Evolutionary conservation across 2,888 invertebrate genomes (phyloP).

Genomic region (Mellilla xanthometata): DNA sequence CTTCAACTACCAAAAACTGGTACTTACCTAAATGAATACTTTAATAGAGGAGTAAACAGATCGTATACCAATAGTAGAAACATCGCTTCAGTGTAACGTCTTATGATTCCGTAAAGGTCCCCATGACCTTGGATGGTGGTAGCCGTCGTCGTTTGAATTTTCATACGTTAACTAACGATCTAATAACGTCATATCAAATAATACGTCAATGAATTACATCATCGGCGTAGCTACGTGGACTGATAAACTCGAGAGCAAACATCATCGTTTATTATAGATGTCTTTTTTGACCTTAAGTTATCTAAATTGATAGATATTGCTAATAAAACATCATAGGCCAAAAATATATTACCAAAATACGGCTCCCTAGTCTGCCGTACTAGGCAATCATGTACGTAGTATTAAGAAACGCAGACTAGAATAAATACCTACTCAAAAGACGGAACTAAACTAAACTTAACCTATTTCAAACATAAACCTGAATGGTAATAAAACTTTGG

Average conservation of each 20-base stretch:
- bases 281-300: not conserved
- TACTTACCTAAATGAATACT: too few species aligned
- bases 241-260: conserved; percentile 3
- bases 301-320: too few species aligned
- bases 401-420: too few species aligned
- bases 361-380: too few species aligned
- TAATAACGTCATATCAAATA: conserved; percentile 30
- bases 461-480: too few species aligned
- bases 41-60: not conserved
- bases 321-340: too few species aligned
- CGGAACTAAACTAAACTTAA: too few species aligned
- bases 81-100: conserved; percentile 21
- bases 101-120: conserved; percentile 40
- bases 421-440: too few species aligned
- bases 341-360: too few species aligned
- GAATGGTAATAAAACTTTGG: too few species aligned
- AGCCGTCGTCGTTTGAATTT: conserved; percentile 26
- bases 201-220: conserved; percentile 41
- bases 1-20: too few species aligned
- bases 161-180: conserved; percentile 36
- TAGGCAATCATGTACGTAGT: too few species aligned
- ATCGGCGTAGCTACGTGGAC: conserved; percentile 15
- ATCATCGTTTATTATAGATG: conserved; percentile 11
- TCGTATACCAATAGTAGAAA: conserved; percentile 24
- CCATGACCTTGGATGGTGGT: conserved; percentile 49